Evolutionary conservation across 2,113 vertebrate species (phyloP), one percentile per base, ranked within the genome.

Genomic region (Corythornis vintsioides): DNA sequence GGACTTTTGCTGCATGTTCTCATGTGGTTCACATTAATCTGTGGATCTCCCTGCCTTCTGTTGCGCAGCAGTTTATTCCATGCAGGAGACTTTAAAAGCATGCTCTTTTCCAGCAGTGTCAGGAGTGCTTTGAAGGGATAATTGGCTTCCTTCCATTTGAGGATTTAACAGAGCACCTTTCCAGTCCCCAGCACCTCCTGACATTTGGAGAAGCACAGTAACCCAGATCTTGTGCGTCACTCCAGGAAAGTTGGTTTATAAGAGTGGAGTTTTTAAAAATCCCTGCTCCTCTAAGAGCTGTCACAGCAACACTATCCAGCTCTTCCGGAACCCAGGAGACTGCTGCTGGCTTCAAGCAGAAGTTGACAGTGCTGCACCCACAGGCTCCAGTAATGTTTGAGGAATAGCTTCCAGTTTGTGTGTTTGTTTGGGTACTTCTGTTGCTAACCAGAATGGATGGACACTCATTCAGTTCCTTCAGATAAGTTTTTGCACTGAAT

Each of bases 151-250:
- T 91, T 83, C 89, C 87, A 67, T 80, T 64, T 88, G 82, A 87
- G 75, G 64, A 83, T 88, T 93, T 89, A 83, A 73, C 22, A 60
- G 79, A 91, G 82, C 78, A 88, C 84, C 82, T 77, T 80, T 55
- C 60, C 57, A 66, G 85, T 67, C 45, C 50, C 43, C 80, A 78
- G 67, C 75, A 87, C 60, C 64, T 87, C 67, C 47, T 14, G 6
- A 79, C 75, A n/a, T 91, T 89, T 93, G 67, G 47, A 90, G 72
- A 53, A 89, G 89, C 92, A 85, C 74, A 77, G 89, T 94, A 91
- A 93, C 89, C 60, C 35, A 7, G 40, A 85, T 92, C 69, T 81
- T 48, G 21, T 86, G 72, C 4, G 1, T 85, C 56, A 57, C 72
- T 70, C 48, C 61, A 74, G 87, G 87, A n/a, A 87, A 73, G 31